Base-by-base conservation (phyloP, 2,888 invertebrate genomes). In the Apantesis nais region DNA sequence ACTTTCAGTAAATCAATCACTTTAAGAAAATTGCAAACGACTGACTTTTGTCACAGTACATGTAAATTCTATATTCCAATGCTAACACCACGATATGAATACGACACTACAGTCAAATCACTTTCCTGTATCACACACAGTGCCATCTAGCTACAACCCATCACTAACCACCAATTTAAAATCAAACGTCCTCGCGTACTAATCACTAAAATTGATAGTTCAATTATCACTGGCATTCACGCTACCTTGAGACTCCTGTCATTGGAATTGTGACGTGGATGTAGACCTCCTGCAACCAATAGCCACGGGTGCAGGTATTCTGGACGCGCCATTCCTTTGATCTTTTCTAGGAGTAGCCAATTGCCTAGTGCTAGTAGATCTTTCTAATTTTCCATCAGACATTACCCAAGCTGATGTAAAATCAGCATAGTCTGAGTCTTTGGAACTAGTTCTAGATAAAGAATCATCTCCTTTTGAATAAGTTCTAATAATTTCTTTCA, bases 321-420 rank as follows among this genome's bases (percentile, higher is more conserved):
- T 88, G 0, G 94, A 94, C 3, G 91, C 79, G 0, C 94, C 94
- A 73, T 89, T 92, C 82, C 93, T 89, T 62, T 90, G 92, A 73
- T 94, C 95, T 83, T 94, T 94, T 76, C 95, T 90, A 2, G 95
- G 95, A 37, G 94, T 92, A 48, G 94, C 93, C 76, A 95, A 77
- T 79, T 95, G 95, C 73, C 94, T 88, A 9, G 95, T 96, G 73
- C 96, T 96, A 61, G 95, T 95, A 25, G 96, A 96, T 67, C 96
- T 90, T 78, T 96, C 96, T 66, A 97, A 88, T 77, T 96, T 96
- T 0, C 97, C 97, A 87, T 97, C 97, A 77, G 96, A 96, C 91
- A 97, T 96, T 44, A 97, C 96, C 97, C 97, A 97, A 19, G 97
- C 96, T 39, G 96, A 96, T 12, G 97, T 97, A 86, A 97, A 96